Conservation (phyloP, 2,113 vertebrate species). For the Podilymbus podiceps region DNA sequence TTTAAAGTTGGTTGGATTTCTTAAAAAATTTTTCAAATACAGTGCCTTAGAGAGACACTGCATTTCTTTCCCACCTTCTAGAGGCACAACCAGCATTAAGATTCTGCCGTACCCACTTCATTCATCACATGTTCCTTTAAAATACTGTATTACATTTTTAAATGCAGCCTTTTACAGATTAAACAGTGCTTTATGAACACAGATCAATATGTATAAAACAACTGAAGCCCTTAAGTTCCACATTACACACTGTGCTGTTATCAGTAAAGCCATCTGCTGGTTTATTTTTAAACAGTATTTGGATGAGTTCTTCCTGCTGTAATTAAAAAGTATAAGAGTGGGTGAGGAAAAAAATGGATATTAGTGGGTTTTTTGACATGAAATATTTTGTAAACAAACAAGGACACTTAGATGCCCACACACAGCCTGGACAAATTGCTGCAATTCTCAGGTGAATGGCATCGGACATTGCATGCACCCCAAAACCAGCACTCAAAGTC, state of each 20-base stretch:
- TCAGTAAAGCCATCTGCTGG: background rate
- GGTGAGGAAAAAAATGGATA: background rate
- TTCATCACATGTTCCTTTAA: background rate
- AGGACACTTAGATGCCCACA: background rate
- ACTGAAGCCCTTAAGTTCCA: background rate
- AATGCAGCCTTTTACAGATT: background rate
- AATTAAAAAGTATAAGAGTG: background rate
- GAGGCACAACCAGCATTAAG: background rate
- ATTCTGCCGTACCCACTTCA: background rate
- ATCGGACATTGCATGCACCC: background rate
- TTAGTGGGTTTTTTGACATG: background rate
- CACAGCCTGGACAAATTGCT: rapidly evolving
- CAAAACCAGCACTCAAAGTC: background rate
- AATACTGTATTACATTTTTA: background rate
- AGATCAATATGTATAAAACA: background rate
- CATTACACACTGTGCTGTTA: background rate
- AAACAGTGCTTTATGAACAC: background rate
- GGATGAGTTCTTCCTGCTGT: background rate
- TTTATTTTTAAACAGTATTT: background rate
- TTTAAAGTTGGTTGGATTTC: background rate
- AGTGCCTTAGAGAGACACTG: background rate
- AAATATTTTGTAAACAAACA: background rate
- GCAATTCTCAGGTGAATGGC: background rate
- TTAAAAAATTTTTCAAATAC: background rate
- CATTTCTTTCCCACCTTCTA: background rate